Evolutionary conservation across 2,797 vertebrate species (phyloP).

Genomic region (Cyclopterus lumpus): DNA sequence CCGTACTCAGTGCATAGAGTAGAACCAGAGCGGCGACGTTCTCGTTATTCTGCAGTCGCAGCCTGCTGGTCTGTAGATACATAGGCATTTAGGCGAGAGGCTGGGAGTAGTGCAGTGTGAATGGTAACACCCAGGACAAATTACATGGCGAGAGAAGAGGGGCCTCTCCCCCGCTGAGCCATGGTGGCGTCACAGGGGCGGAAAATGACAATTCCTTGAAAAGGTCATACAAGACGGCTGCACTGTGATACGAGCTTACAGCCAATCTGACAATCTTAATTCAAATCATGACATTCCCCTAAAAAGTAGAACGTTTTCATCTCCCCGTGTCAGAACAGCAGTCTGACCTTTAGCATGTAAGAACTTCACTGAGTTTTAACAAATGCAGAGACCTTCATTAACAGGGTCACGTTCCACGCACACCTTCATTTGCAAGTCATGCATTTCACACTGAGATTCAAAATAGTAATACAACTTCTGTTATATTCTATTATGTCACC

Average conservation of each 20-base stretch:
- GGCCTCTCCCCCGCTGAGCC: constrained; percentile 80
- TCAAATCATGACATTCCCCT: constrained; percentile 87
- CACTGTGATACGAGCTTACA: constrained; percentile 82
- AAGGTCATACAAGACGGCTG: constrained; percentile 87
- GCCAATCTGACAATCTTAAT: constrained; percentile 90
- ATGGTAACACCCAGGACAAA: constrained; percentile 85
- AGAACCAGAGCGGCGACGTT: constrained; percentile 73
- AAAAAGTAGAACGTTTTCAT: constrained; percentile 83
- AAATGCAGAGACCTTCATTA: constrained; percentile 85
- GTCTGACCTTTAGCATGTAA: constrained; percentile 84
- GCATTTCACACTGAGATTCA: constrained; percentile 68
- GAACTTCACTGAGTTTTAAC: constrained; percentile 84
- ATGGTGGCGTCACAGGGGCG: constrained; percentile 85
- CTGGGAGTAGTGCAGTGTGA: constrained; percentile 80
- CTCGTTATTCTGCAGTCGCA: constrained; percentile 80
- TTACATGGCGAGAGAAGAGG: constrained; percentile 78
- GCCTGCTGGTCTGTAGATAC: constrained; percentile 84
- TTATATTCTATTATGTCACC: constrained; percentile 71
- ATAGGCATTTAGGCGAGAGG: constrained; percentile 72
- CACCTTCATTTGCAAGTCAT: constrained; percentile 60
- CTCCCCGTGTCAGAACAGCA: constrained; percentile 79
- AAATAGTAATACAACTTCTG: constrained; percentile 69
- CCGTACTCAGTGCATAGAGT: constrained; percentile 69
- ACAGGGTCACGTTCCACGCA: constrained; percentile 46
- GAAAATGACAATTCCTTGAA: constrained; percentile 90